These are phyloP conservation scores for Pheosia gnoma DNA, from an alignment of 2,888 invertebrate species.

Conservation along the genomic window DNA sequence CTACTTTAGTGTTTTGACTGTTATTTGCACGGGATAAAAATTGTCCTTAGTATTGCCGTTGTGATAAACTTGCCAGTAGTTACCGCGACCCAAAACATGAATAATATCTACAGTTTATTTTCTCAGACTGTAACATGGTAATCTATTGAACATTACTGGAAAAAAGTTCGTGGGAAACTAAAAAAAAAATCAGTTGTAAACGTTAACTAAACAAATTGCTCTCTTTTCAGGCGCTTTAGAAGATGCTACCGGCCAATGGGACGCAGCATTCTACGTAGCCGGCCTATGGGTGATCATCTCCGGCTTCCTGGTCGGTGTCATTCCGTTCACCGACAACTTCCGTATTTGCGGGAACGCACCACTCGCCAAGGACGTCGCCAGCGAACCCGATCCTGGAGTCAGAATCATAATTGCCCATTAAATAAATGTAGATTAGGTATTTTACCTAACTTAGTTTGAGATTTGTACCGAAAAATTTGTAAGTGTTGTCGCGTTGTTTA, in stretches of 20 bases:
- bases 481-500: neutral
- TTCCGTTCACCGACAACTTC: constrained; percentile 87
- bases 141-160: too few relatives aligned
- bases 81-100: too few relatives aligned
- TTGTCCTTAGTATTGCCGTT: too few relatives aligned
- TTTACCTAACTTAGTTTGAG: neutral
- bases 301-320: constrained; percentile 87
- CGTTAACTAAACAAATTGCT: too few relatives aligned
- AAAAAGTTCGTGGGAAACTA: too few relatives aligned
- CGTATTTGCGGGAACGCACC: constrained; percentile 82
- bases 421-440: constrained; percentile 7
- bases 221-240: constrained; percentile 67
- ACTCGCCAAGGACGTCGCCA: constrained; percentile 72
- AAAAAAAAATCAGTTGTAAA: too few relatives aligned
- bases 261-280: constrained; percentile 91
- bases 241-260: constrained; percentile 89
- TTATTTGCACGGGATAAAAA: too few relatives aligned
- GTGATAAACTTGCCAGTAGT: too few relatives aligned
- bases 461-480: neutral
- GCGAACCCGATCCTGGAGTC: constrained; percentile 72
- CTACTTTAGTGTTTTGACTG: too few relatives aligned
- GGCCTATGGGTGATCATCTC: constrained; percentile 92
- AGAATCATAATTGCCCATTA: constrained; percentile 78
- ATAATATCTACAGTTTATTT: too few relatives aligned
- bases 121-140: too few relatives aligned